Evolutionary conservation across 2,888 invertebrate genomes (phyloP).

Genomic region (Tridacna gigas): DNA sequence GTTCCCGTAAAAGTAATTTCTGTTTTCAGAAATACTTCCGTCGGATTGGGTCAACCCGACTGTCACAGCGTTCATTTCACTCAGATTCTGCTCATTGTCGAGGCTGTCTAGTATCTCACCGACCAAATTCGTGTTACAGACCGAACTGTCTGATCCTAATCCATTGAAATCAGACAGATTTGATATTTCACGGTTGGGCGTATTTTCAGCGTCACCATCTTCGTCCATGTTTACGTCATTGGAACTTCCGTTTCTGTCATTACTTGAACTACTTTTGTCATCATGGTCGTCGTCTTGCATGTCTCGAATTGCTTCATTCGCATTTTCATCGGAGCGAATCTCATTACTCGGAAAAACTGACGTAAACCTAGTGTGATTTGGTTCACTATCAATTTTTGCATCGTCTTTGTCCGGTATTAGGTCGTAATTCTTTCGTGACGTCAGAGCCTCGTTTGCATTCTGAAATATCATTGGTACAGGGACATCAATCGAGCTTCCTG

Average conservation of each 20-base stretch:
- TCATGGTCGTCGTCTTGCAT: not conserved
- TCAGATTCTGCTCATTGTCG: constrained; percentile 9
- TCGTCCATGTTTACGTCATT: constrained; percentile 8
- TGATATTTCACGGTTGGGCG: constrained; percentile 12
- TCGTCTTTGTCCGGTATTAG: not conserved
- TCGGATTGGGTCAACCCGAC: constrained; percentile 92
- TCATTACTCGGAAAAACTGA: not conserved
- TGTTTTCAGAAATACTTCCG: constrained; percentile 90
- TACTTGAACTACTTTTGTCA: not conserved
- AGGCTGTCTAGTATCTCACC: not conserved
- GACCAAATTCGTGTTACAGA: not conserved
- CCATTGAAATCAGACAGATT: not conserved
- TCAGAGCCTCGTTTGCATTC: constrained; percentile 4
- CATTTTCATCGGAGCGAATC: not conserved
- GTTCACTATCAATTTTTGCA: not conserved
- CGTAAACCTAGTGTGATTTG: not conserved
- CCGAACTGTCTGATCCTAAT: not conserved
- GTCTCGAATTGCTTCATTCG: not conserved
- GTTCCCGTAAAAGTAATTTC: constrained; percentile 91
- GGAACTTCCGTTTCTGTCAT: constrained; percentile 5
- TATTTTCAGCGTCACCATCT: constrained; percentile 12
- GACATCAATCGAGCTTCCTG: constrained; percentile 59
- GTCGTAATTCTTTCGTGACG: constrained; percentile 11
- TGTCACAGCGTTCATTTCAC: constrained; percentile 47
- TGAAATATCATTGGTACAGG: constrained; percentile 38